Conservation (phyloP, 2,113 vertebrate genomes). For the Eretmochelys imbricata region DNA sequence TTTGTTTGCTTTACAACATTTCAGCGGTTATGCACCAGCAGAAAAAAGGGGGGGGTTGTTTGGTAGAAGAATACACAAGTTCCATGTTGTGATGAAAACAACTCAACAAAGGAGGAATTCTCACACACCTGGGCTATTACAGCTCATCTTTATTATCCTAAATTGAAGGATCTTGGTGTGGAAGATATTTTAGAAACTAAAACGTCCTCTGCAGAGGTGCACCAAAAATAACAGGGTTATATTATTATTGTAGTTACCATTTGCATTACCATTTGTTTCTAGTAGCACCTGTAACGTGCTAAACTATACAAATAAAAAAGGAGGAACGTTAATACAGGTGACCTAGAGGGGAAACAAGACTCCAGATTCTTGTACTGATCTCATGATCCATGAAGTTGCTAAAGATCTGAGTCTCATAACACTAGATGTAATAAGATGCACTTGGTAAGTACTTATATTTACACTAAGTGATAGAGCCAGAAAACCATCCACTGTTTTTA, state of each 20-base stretch:
- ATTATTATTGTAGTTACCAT: background rate
- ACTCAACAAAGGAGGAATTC: background rate
- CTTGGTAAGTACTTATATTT: background rate
- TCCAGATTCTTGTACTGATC: background rate
- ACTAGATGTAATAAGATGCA: background rate
- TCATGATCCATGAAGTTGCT: background rate
- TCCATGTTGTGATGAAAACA: background rate
- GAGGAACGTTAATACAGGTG: background rate
- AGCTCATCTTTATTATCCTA: background rate
- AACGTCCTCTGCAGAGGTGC: background rate
- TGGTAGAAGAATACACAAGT: accelerated
- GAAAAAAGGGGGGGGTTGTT: background rate
- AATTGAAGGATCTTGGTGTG: background rate
- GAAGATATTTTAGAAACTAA: background rate
- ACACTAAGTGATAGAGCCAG: background rate
- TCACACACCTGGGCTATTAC: background rate
- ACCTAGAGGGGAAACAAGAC: background rate
- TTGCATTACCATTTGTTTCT: background rate
- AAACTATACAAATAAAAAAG: background rate
- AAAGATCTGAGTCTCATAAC: background rate
- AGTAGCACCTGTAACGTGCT: background rate
- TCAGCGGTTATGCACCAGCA: background rate
- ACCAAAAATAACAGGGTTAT: background rate
- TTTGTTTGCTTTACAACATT: background rate
- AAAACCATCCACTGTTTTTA: background rate